Conservation (phyloP, 2,888 invertebrate genomes). For the Drosophila sordidapex region DNA sequence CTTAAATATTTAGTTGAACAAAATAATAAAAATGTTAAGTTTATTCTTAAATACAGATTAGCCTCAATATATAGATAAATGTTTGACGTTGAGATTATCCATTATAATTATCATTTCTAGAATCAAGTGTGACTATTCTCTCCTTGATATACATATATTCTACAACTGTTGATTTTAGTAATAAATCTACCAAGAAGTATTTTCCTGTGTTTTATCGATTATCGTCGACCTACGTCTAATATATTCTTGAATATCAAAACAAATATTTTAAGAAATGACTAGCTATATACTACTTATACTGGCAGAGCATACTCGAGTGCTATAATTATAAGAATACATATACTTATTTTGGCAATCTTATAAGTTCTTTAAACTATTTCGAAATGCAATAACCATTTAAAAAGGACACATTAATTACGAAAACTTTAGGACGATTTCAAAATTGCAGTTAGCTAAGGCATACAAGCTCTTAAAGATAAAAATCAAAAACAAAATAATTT, state of each 20-base stretch:
- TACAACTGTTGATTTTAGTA: neutral
- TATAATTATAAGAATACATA: slow-evolving; percentile 2
- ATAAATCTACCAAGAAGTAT: neutral
- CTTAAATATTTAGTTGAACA: neutral
- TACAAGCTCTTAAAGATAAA: slow-evolving; percentile 32
- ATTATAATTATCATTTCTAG: neutral
- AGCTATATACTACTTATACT: neutral
- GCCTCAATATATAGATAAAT: slow-evolving; percentile 1
- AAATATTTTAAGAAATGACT: neutral
- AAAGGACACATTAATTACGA: slow-evolving; percentile 7
- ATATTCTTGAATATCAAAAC: neutral
- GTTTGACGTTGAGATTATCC: neutral
- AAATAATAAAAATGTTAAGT: neutral
- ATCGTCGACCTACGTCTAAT: neutral
- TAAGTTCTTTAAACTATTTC: neutral
- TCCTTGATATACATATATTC: neutral
- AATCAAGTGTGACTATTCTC: neutral
- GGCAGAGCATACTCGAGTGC: neutral
- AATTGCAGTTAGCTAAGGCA: slow-evolving; percentile 25
- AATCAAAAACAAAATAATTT: slow-evolving; percentile 11
- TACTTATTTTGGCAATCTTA: neutral
- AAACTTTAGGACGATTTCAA: slow-evolving; percentile 13
- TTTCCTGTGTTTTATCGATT: neutral
- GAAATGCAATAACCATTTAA: neutral
- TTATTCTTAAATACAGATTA: neutral